Conservation (phyloP, 2,113 vertebrate genomes). For the Tragelaphus imberbis region DNA sequence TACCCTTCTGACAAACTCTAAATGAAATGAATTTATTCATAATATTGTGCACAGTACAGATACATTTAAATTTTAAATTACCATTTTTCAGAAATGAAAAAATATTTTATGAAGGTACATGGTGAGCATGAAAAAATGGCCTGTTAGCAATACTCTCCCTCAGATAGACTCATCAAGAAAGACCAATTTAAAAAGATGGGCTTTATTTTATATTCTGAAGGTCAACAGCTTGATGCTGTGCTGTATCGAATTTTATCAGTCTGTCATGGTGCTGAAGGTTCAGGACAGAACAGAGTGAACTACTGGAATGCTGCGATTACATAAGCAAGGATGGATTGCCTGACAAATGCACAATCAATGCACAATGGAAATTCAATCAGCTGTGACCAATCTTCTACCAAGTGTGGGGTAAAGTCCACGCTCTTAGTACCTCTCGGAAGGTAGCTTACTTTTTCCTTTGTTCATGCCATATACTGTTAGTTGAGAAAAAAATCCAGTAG, state of each 20-base stretch:
- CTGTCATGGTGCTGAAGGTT: conserved; percentile 22
- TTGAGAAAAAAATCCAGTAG: neutral
- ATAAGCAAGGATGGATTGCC: conserved; percentile 62
- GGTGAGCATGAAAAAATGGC: conserved; percentile 28
- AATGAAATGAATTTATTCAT: conserved; percentile 37
- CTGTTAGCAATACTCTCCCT: conserved; percentile 29
- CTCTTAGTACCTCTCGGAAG: neutral
- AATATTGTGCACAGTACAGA: neutral
- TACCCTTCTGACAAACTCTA: neutral
- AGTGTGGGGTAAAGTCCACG: conserved; percentile 11
- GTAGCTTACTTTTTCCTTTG: neutral
- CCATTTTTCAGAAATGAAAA: conserved; percentile 6
- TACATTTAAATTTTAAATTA: conserved; percentile 2
- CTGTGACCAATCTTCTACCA: conserved; percentile 32
- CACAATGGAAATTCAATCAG: conserved; percentile 67
- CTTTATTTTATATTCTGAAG: conserved; percentile 55
- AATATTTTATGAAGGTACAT: neutral
- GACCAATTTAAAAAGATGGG: conserved; percentile 26
- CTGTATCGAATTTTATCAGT: conserved; percentile 47
- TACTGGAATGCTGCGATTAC: conserved; percentile 48
- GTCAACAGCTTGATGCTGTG: conserved; percentile 26
- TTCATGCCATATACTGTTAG: neutral
- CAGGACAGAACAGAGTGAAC: conserved; percentile 41
- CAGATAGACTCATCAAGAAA: conserved; percentile 37
- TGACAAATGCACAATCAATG: conserved; percentile 52